Conservation (phyloP, 1,140 invertebrate species). For the Nasonia longicornis region DNA sequence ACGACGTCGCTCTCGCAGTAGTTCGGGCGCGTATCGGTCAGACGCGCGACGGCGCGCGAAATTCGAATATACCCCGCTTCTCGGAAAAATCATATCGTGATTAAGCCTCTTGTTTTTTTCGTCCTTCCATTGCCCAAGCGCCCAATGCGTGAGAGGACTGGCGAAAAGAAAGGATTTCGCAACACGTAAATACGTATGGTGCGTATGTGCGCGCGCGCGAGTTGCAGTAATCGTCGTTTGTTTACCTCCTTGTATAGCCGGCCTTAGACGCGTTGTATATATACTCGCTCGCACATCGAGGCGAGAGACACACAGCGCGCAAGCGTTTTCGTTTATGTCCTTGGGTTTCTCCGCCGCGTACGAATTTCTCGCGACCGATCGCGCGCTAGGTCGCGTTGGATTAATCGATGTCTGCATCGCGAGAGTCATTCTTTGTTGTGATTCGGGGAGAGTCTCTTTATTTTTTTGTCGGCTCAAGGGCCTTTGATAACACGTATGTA, state of each 20-base stretch:
- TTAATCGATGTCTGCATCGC: not conserved
- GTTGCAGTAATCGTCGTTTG: slow-evolving; percentile 31
- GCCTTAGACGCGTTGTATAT: slow-evolving; percentile 11
- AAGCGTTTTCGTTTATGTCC: slow-evolving; percentile 52
- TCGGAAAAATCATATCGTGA: not conserved
- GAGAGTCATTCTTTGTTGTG: not conserved
- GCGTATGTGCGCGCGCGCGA: not conserved
- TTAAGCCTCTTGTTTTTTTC: not conserved
- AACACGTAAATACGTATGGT: not conserved
- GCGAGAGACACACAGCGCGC: not conserved
- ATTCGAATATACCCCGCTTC: not conserved
- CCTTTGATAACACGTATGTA: too few species aligned
- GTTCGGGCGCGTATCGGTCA: slow-evolving; percentile 30
- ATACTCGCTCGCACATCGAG: not conserved
- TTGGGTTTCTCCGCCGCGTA: slow-evolving; percentile 51
- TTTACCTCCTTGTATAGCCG: slow-evolving; percentile 36
- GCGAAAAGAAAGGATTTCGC: slow-evolving; percentile 19
- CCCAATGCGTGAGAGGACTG: slow-evolving; percentile 15
- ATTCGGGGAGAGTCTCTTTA: not conserved
- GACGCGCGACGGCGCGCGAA: not conserved
- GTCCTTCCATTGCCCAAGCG: not conserved
- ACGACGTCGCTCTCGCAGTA: not conserved
- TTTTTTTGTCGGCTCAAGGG: not conserved
- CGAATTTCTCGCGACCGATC: slow-evolving; percentile 49
- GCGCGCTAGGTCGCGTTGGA: slow-evolving; percentile 20